Evolutionary conservation across 2,113 vertebrate species (phyloP).

Genomic region (Electrona antarctica): DNA sequence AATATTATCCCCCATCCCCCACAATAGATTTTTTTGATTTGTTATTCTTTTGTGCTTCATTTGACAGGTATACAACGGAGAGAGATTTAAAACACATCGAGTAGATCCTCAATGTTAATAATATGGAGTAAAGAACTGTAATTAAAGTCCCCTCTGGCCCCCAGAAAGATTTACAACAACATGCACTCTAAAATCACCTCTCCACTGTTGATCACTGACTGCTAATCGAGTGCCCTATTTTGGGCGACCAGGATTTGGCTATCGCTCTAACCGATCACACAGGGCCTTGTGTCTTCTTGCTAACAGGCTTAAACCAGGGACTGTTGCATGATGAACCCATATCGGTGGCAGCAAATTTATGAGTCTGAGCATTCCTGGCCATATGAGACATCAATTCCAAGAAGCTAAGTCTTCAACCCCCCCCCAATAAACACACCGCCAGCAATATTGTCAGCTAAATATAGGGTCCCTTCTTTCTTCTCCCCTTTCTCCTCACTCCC

Average conservation of each 20-base stretch:
- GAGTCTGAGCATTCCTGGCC: conserved; percentile 88
- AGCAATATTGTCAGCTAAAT: conserved; percentile 93
- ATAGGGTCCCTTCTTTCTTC: conserved; percentile 73
- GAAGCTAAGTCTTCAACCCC: conserved; percentile 81
- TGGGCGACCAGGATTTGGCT: neutral
- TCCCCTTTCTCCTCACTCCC: conserved; percentile 13
- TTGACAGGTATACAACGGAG: too few species aligned
- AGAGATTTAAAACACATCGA: too few species aligned
- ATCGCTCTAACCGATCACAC: conserved; percentile 59
- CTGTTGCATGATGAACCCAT: conserved; percentile 87
- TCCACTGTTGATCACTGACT: too few species aligned
- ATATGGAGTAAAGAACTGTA: too few species aligned
- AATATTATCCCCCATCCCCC: too few species aligned
- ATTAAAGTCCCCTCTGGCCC: too few species aligned
- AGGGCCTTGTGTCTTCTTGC: conserved; percentile 69
- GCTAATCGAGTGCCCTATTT: neutral
- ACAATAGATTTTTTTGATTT: too few species aligned
- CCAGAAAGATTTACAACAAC: too few species aligned
- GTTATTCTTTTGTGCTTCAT: too few species aligned
- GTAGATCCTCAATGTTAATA: too few species aligned
- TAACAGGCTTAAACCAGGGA: conserved; percentile 57
- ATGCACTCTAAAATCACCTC: too few species aligned
- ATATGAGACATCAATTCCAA: conserved; percentile 87
- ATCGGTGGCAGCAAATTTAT: conserved; percentile 88
- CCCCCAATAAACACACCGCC: conserved; percentile 84